Percentiles rank a stretch among this genome's conserved stretches.
Evolutionary conservation across 1,140 invertebrate species (phyloP).

Genomic region (Adoxophyes honmai): DNA sequence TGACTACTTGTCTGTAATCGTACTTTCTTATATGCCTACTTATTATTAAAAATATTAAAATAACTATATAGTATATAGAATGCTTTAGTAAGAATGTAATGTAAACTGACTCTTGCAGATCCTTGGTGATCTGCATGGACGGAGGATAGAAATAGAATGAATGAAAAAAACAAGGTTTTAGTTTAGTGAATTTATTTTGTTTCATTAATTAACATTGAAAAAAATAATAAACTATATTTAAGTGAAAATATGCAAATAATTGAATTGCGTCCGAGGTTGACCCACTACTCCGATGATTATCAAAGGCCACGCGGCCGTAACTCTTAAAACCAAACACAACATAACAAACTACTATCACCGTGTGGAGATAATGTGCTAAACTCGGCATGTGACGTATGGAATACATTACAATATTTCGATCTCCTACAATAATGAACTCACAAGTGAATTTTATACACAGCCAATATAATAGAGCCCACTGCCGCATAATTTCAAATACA

Average conservation of each 20-base stretch:
- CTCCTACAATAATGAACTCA: slow-evolving; percentile 50
- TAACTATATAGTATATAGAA: too few species aligned
- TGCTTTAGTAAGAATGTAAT: too few species aligned
- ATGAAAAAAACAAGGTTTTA: slow-evolving; percentile 22
- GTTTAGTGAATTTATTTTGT: slow-evolving; percentile 71
- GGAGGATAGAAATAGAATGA: not conserved
- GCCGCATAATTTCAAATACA: slow-evolving; percentile 36
- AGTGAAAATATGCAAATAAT: slow-evolving; percentile 67
- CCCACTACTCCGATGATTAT: slow-evolving; percentile 48
- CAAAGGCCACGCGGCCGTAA: slow-evolving; percentile 36
- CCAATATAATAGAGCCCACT: slow-evolving; percentile 59
- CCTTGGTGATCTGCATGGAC: too few species aligned
- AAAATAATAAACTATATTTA: slow-evolving; percentile 58
- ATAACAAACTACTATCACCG: slow-evolving; percentile 35
- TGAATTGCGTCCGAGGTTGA: slow-evolving; percentile 45
- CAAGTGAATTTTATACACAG: slow-evolving; percentile 64
- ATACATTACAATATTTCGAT: slow-evolving; percentile 50
- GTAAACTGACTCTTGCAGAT: too few species aligned
- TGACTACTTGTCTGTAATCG: too few species aligned
- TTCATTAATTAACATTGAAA: slow-evolving; percentile 69
- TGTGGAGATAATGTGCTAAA: slow-evolving; percentile 42
- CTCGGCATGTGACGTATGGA: slow-evolving; percentile 41
- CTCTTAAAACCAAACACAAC: slow-evolving; percentile 36
- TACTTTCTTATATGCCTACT: too few species aligned
- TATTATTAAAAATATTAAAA: too few species aligned